A percentile compares a stretch with the other conserved stretches of the same genome.
phyloP scores from a whole-genome alignment of 2,888 invertebrate species.

The Eristalis intricaria region DNA sequence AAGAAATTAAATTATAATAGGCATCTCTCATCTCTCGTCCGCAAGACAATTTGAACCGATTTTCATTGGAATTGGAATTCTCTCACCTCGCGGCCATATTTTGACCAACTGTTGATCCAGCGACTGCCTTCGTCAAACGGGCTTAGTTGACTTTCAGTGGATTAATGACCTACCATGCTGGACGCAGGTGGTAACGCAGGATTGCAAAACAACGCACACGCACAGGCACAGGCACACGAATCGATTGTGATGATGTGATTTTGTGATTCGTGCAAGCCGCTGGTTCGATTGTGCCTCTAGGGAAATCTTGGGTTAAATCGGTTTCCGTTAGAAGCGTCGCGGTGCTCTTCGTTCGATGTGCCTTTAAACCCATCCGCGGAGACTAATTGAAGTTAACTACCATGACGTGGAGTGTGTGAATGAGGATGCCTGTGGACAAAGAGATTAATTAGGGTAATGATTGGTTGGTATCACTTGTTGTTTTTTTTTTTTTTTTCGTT shows the following conservation, averaged over 20 bases:
- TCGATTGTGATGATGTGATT: not conserved
- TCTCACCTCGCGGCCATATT: conserved; percentile 36
- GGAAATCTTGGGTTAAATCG: conserved; percentile 34
- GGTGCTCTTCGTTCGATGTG: not conserved
- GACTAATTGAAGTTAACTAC: conserved; percentile 60
- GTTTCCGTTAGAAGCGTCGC: conserved; percentile 48
- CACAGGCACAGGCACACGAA: conserved; percentile 12
- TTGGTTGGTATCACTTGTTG: conserved; percentile 32
- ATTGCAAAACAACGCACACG: conserved; percentile 11
- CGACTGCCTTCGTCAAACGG: conserved; percentile 13
- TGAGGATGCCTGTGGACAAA: conserved; percentile 40
- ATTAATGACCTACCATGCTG: conserved; percentile 50
- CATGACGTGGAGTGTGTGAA: conserved; percentile 54
- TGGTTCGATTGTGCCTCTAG: conserved; percentile 36
- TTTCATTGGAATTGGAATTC: conserved; percentile 42
- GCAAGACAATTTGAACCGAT: too few relatives aligned
- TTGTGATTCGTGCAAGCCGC: conserved; percentile 14
- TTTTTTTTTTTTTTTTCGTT: conserved; percentile 10
- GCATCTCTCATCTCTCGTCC: not conserved
- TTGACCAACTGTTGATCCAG: conserved; percentile 44
- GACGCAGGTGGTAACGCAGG: conserved; percentile 29
- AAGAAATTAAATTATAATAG: not conserved
- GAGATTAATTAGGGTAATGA: conserved; percentile 60
- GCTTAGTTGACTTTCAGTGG: conserved; percentile 40
- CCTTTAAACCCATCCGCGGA: conserved; percentile 16